These are phyloP conservation scores for Platyrinchus mystaceus DNA, from an alignment of 2,797 vertebrate genomes.

Conservation along the genomic window DNA sequence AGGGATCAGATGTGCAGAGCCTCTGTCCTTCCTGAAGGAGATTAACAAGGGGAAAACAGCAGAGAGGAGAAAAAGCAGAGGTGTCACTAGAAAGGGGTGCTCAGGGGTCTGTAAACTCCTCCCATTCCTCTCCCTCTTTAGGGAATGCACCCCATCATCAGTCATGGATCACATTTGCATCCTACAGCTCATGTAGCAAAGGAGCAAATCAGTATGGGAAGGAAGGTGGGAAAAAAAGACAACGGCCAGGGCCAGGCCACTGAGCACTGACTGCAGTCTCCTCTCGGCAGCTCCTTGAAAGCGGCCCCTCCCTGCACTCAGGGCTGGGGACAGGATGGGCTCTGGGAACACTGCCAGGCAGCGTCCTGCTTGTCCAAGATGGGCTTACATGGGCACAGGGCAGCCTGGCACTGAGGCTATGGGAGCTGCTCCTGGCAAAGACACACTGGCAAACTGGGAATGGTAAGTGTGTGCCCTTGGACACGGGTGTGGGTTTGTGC, in stretches of 20 bases:
- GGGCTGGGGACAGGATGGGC: neutral
- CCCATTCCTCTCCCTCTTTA: neutral
- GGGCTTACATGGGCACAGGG: accelerated
- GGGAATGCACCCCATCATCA: neutral
- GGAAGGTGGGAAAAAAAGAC: no score
- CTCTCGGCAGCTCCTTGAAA: neutral
- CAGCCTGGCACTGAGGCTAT: neutral
- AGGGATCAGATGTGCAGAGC: neutral
- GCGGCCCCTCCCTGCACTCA: neutral
- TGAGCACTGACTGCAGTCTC: neutral
- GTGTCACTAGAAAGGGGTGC: neutral
- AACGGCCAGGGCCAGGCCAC: neutral
- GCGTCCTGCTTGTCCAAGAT: neutral
- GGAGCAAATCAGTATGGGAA: accelerated
- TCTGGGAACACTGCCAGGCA: accelerated
- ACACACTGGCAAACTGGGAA: accelerated
- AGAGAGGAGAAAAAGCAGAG: neutral
- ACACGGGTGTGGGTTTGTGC: accelerated
- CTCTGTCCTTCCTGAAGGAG: neutral
- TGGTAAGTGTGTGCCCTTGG: neutral
- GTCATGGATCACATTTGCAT: accelerated
- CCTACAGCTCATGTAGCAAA: neutral
- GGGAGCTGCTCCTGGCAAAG: neutral
- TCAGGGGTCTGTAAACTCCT: neutral
- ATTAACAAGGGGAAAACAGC: neutral